These are phyloP conservation scores for Gallinago jamesoni DNA, from an alignment of 2,113 vertebrate species.

Conservation along the genomic window DNA sequence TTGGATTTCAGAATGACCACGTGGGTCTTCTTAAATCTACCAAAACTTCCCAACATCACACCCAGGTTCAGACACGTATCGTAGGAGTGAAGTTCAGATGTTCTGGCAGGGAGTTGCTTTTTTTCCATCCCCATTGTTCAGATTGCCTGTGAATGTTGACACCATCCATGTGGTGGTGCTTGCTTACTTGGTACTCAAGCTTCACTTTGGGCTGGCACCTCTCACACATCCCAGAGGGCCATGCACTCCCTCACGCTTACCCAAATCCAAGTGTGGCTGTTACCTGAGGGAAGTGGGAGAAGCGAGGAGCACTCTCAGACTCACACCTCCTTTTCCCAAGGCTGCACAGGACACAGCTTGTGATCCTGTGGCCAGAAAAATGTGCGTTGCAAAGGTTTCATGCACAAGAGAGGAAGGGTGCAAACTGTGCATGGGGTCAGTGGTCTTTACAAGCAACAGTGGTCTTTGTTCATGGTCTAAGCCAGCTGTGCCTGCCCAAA, in stretches of 20 bases:
- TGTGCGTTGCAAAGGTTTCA: background rate
- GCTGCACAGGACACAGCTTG: background rate
- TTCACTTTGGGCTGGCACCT: background rate
- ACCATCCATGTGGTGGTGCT: background rate
- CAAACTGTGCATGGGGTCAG: background rate
- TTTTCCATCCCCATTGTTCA: background rate
- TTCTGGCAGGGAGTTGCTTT: background rate
- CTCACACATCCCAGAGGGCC: background rate
- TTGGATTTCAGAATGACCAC: background rate
- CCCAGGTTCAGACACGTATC: background rate
- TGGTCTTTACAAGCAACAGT: background rate
- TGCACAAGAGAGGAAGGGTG: background rate
- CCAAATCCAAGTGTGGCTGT: background rate
- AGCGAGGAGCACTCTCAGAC: background rate
- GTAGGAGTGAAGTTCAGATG: background rate
- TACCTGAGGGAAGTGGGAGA: background rate
- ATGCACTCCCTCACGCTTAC: rapidly evolving
- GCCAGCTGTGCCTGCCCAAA: background rate
- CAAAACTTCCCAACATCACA: background rate
- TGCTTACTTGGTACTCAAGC: background rate
- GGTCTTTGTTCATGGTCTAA: background rate
- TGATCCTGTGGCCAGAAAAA: background rate
- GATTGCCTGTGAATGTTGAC: background rate
- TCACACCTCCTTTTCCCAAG: background rate
- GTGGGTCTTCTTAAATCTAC: background rate